These are phyloP conservation scores for Rutpela maculata DNA, from an alignment of 2,888 invertebrate species.

Conservation along the genomic window DNA sequence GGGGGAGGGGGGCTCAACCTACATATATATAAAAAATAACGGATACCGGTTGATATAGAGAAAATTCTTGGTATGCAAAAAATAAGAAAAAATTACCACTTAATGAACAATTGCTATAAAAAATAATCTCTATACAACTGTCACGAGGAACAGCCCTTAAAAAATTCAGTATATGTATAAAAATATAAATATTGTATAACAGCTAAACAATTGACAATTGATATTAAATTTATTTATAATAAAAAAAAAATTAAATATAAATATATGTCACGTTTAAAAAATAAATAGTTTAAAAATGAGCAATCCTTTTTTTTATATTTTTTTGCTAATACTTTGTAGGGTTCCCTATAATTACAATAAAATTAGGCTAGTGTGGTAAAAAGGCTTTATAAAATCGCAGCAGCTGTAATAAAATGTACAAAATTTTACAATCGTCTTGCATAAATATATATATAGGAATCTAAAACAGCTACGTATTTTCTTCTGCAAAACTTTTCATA, in stretches of 20 bases:
- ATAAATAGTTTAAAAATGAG: constrained; percentile 26
- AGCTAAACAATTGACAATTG: constrained; percentile 37
- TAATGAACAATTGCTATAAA: not conserved
- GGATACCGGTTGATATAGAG: not conserved
- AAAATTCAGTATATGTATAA: constrained; percentile 38
- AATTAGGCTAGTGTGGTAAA: constrained; percentile 31
- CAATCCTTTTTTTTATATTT: constrained; percentile 26
- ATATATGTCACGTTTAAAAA: constrained; percentile 34
- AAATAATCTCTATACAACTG: constrained; percentile 5
- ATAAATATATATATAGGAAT: not conserved
- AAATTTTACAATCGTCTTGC: constrained; percentile 29
- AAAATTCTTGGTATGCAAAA: not conserved
- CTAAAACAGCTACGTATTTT: constrained; percentile 19
- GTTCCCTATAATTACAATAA: constrained; percentile 14
- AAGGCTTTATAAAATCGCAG: constrained; percentile 35
- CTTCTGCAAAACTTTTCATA: not conserved
- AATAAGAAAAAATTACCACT: not conserved
- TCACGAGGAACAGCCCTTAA: constrained; percentile 8
- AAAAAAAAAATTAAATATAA: constrained; percentile 22
- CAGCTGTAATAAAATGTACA: constrained; percentile 40
- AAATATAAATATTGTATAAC: constrained; percentile 41
- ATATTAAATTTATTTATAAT: constrained; percentile 7
- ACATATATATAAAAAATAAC: not conserved
- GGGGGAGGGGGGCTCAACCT: not conserved
- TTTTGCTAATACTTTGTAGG: constrained; percentile 25